Conservation (phyloP, 1,140 invertebrate genomes). For the Caerostris extrusa region DNA sequence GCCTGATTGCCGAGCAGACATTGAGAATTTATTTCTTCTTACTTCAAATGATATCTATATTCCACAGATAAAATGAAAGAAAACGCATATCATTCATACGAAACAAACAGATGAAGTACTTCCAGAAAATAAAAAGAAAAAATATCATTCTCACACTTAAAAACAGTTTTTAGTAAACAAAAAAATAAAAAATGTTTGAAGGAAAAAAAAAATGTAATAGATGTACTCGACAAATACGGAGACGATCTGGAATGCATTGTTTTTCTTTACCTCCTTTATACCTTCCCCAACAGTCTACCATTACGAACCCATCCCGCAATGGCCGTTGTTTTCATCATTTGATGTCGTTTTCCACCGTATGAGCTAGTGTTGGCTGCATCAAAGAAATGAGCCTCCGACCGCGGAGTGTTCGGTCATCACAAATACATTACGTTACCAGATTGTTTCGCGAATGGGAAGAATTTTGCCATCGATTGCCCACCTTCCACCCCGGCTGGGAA, state of each 20-base stretch:
- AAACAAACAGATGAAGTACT: neutral
- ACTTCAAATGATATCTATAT: too few relatives aligned
- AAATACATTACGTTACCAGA: constrained; percentile 75
- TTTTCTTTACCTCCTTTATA: neutral
- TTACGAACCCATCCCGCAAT: constrained; percentile 7
- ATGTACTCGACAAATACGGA: neutral
- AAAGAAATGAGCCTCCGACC: constrained; percentile 73
- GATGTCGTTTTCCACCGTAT: constrained; percentile 47
- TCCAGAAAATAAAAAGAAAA: neutral
- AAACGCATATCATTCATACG: neutral
- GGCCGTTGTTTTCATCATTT: constrained; percentile 72
- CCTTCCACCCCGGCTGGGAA: neutral
- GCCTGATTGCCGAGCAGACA: too few relatives aligned
- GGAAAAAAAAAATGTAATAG: neutral
- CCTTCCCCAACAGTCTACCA: constrained; percentile 4
- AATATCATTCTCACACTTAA: too few relatives aligned
- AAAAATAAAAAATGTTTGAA: neutral
- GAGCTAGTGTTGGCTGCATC: constrained; percentile 50
- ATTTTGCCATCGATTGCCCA: constrained; percentile 15
- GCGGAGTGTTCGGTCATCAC: constrained; percentile 65
- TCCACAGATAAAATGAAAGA: too few relatives aligned
- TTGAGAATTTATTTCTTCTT: too few relatives aligned
- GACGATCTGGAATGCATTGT: constrained; percentile 58
- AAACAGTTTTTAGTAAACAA: neutral
- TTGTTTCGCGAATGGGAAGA: constrained; percentile 66